These are phyloP conservation scores for Osmerus eperlanus DNA, from an alignment of 2,113 vertebrate species.

Conservation along the genomic window DNA sequence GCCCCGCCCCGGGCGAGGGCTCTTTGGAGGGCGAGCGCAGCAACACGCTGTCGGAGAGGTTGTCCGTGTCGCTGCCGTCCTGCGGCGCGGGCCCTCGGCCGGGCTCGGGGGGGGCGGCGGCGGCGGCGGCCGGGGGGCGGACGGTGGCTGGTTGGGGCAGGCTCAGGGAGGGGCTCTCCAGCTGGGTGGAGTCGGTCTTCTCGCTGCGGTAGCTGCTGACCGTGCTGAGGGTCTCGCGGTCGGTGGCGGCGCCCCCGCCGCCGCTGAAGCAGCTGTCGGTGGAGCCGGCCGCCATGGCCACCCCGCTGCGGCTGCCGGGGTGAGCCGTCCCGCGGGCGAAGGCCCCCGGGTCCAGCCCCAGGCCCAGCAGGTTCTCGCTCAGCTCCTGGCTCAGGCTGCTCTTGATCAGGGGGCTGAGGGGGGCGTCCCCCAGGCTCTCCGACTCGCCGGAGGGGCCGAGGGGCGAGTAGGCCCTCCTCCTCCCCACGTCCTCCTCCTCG, in stretches of 20 bases:
- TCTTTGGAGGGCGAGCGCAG: conserved; percentile 75
- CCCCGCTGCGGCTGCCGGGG: conserved; percentile 68
- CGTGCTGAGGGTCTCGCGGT: conserved; percentile 81
- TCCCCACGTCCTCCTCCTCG: conserved; percentile 28
- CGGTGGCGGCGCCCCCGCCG: conserved; percentile 74
- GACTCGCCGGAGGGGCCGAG: conserved; percentile 72
- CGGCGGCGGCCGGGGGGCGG: conserved; percentile 42
- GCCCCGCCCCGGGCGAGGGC: conserved; percentile 69
- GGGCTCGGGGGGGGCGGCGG: conserved; percentile 28
- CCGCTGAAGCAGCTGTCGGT: conserved; percentile 88
- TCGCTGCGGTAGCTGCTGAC: conserved; percentile 88
- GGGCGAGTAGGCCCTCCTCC: conserved; percentile 56
- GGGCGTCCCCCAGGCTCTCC: conserved; percentile 78
- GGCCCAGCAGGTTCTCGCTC: conserved; percentile 81
- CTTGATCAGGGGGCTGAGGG: conserved; percentile 83
- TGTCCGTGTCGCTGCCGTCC: conserved; percentile 80
- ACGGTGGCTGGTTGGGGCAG: conserved; percentile 43
- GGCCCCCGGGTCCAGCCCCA: conserved; percentile 70
- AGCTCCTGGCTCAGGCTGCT: conserved; percentile 85
- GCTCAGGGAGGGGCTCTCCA: conserved; percentile 82
- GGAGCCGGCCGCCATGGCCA: conserved; percentile 78
- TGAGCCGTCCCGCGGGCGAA: conserved; percentile 68
- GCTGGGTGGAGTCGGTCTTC: conserved; percentile 86
- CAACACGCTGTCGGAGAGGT: conserved; percentile 78
- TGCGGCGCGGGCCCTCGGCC: conserved; percentile 48